phyloP scores from a whole-genome alignment of 1,140 invertebrate genomes.

The Drosophila sturtevanti region DNA sequence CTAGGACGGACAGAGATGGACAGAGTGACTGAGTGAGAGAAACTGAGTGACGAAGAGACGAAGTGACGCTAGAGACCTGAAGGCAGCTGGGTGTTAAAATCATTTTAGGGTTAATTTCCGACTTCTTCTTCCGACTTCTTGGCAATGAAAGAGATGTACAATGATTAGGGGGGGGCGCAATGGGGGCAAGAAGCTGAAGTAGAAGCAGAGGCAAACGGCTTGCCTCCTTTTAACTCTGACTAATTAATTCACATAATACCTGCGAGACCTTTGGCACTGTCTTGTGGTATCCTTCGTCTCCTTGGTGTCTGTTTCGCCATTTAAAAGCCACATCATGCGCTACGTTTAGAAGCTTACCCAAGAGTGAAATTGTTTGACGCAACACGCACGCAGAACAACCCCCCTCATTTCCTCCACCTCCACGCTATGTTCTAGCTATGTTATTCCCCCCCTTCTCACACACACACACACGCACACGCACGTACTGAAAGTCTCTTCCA shows the following conservation, averaged over 20 bases:
- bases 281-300: neutral
- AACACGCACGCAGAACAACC: slow-evolving; percentile 42
- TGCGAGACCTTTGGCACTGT: slow-evolving; percentile 41
- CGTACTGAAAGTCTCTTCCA: neutral
- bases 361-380: slow-evolving; percentile 57
- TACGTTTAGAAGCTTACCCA: slow-evolving; percentile 51
- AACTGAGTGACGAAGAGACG: slow-evolving; percentile 15
- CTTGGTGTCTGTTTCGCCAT: slow-evolving; percentile 3
- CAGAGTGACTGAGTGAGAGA: neutral
- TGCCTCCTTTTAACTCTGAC: neutral
- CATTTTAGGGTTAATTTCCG: slow-evolving; percentile 74
- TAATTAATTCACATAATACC: slow-evolving; percentile 77
- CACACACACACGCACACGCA: slow-evolving; percentile 9
- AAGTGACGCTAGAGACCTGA: slow-evolving; percentile 48
- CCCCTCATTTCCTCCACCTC: neutral
- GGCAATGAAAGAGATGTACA: slow-evolving; percentile 5
- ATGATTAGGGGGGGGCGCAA: too few species aligned
- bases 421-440: neutral
- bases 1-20: slow-evolving; percentile 11
- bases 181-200: neutral
- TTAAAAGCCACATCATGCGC: slow-evolving; percentile 50
- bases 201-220: neutral
- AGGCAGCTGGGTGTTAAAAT: slow-evolving; percentile 59
- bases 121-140: slow-evolving; percentile 55
- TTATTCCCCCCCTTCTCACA: neutral